These are phyloP conservation scores for Hippopotamyrus pictus DNA, from an alignment of 2,797 vertebrate species.

Conservation along the genomic window DNA sequence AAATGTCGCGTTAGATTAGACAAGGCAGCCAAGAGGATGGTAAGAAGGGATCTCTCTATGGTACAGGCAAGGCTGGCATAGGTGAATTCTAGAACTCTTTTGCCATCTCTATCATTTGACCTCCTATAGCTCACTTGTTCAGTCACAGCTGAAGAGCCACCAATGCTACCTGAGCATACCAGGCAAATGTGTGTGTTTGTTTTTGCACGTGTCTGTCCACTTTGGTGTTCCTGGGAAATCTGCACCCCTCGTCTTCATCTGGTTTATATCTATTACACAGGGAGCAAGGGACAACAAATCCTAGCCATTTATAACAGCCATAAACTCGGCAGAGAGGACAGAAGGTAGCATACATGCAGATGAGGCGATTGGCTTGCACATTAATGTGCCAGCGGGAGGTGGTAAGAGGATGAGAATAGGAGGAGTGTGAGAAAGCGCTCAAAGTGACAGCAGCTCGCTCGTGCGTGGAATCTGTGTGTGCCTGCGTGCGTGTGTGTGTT, in stretches of 20 bases:
- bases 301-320: background rate
- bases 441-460: background rate
- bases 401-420: background rate
- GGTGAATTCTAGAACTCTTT: background rate
- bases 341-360: constrained; percentile 9
- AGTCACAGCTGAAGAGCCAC: background rate
- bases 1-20: background rate
- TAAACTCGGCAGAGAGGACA: background rate
- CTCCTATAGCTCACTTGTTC: background rate
- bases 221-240: background rate
- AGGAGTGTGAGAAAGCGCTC: constrained; percentile 1
- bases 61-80: background rate
- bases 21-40: background rate
- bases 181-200: background rate
- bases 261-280: background rate
- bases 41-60: background rate
- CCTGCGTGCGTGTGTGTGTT: background rate
- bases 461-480: background rate
- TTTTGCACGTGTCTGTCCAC: background rate
- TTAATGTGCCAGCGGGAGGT: background rate
- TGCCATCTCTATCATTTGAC: background rate
- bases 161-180: background rate
- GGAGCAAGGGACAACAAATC: background rate
- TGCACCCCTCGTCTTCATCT: background rate
- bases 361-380: background rate